A percentile compares a stretch with the other conserved stretches of the same genome.
Conservation (phyloP, 2,888 invertebrate genomes). For the Dynastes grantii region DNA sequence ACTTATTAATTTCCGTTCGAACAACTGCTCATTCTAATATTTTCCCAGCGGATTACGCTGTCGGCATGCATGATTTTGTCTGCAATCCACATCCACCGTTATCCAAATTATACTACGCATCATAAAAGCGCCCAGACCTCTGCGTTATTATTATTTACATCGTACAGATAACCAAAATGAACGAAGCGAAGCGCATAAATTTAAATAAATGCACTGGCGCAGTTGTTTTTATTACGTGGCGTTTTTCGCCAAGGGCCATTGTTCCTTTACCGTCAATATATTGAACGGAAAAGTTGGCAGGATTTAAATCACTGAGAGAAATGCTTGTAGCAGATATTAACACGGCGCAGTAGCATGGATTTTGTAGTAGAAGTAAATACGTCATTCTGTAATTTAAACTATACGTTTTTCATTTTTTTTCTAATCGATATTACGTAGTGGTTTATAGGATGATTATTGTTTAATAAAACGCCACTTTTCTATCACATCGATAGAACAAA, state of each 20-base stretch:
- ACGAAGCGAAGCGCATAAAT: constrained; percentile 50
- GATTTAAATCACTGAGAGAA: not conserved
- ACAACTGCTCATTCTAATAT: not conserved
- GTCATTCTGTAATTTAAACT: too few species aligned
- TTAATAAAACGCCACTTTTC: too few species aligned
- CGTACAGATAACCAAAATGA: constrained; percentile 49
- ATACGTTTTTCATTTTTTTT: too few species aligned
- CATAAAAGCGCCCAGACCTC: constrained; percentile 46
- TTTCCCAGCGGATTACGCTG: constrained; percentile 18
- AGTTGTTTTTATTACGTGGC: constrained; percentile 31
- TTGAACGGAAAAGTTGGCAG: not conserved
- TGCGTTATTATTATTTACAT: constrained; percentile 48
- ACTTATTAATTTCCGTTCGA: not conserved
- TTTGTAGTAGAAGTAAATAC: too few species aligned
- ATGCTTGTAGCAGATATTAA: too few species aligned
- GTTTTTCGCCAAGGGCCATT: not conserved
- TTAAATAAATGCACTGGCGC: constrained; percentile 48
- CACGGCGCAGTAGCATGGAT: too few species aligned
- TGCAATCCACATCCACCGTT: constrained; percentile 21
- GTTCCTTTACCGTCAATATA: not conserved
- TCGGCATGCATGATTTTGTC: constrained; percentile 14
- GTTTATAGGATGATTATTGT: too few species aligned
- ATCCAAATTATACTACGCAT: constrained; percentile 43
- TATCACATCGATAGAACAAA: too few species aligned
- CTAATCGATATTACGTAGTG: too few species aligned